Evolutionary conservation across 2,113 vertebrate species (phyloP), one percentile per base, ranked within the genome.

Genomic region (Pteropus alecto): DNA sequence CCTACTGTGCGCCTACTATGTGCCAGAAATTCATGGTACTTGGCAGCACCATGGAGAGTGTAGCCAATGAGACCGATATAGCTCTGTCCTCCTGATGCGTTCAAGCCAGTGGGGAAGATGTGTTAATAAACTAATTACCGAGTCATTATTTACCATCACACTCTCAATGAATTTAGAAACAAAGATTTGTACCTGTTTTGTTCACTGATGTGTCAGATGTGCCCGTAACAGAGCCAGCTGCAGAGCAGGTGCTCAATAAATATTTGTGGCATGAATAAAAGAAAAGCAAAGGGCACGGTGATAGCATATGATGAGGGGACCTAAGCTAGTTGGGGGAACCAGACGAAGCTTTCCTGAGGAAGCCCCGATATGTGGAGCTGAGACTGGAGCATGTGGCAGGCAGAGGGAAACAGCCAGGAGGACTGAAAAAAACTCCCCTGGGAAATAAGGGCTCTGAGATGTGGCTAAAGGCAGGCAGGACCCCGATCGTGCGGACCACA

Each of bases 401-500:
- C 46, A 6, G 38, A 71, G 21, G 56, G 26, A 58, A 48, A 41
- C 11, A 13, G 38, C 3, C 22, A 26, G 56, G 26, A 78, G 51
- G 35, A n/a, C 13, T 0, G 4, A 46, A 78, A 6, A 46, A 48
- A 21, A 21, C 8, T 79, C 46, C 51, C 16, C 6, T 10, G n/a
- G 41, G 22, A 68, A 15, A 15, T 22, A 30, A 30, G 46, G 93
- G 35, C 48, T 21, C 73, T n/a, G 28, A 41, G 85, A 48, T 1
- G 10, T n/a, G 60, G 26, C 56, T 43, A 24, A 60, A 38, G n/a
- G 26, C 7, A 12, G 68, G 73, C 48, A 51, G 48, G 56, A 6
- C 19, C 8, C 56, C 6, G 15, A 33, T 0, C 1, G 0, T 1
- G 35, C 28, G 54, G 4, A 54, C 33, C 58, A n/a, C 3, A 5